Base-by-base conservation (phyloP, 2,797 vertebrate species). In the Pangasius djambal region DNA sequence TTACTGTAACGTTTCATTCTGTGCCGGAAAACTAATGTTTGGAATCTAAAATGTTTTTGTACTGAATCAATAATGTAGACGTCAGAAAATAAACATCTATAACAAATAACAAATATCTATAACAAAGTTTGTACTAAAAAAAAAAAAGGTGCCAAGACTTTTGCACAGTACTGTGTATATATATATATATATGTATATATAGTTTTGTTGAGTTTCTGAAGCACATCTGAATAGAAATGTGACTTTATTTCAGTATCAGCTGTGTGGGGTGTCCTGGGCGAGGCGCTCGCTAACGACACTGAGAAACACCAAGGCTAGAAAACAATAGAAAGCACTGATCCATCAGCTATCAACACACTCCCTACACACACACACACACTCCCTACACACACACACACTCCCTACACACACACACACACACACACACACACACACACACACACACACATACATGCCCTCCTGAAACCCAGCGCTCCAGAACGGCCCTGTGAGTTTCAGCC, bases 291-390 rank as follows among this genome's bases (percentile, higher is more conserved):
- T 25, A 63, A 75, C 20, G 3, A 44, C 55, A 8, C 13, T 20
- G 85, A 86, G 70, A 77, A 63, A 22, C 72, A 78, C 37, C 57
- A 20, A 16, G 2, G 1, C 2, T 57, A n/a, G 6, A 65, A 12
- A 93, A 91, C 88, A 91, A 86, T 52, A 7, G 75, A 78, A 28
- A 77, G 25, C 48, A 78, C 48, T 52, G 25, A 78, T 78, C 25
- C 48, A 78, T 13, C 2, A 78, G 28, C 1, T 50, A 52, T 52
- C 28, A 52, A 28, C 16, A 28, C 70, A 3, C 44, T 6, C 44
- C 44, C 34, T 34, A 34, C 34, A 34, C 34, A 34, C 34, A 34
- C 34, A 34, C 34, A 34, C 34, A 1, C 37, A 40, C 37, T n/a
- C n/a, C n/a, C n/a, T n/a, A 22, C 34, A 40, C 37, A 2, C 34